Conservation (phyloP, 2,797 vertebrate species). For the Sebastes goodei region DNA sequence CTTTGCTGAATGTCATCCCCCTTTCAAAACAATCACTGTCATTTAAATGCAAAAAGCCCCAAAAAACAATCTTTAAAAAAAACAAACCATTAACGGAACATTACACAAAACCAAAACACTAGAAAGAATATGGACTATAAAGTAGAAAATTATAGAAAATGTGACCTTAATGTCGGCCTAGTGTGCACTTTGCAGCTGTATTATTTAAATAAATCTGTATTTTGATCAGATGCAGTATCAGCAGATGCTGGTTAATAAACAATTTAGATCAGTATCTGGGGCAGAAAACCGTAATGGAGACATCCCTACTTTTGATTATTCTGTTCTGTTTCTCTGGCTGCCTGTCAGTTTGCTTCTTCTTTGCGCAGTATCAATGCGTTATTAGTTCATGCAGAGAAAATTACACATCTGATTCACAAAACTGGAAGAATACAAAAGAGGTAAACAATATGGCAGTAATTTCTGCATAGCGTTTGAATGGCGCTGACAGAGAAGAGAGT, state of each 20-base stretch:
- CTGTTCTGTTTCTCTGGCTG: slow-evolving; percentile 14
- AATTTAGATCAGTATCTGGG: neutral
- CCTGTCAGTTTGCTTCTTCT: slow-evolving; percentile 35
- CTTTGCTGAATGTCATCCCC: no score
- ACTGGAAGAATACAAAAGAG: slow-evolving; percentile 35
- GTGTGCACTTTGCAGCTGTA: neutral
- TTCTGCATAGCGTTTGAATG: slow-evolving; percentile 18
- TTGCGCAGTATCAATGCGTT: slow-evolving; percentile 25
- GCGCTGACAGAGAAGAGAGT: slow-evolving; percentile 29
- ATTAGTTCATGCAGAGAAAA: slow-evolving; percentile 51
- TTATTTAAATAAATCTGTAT: neutral
- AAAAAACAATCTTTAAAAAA: no score
- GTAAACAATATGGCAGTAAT: slow-evolving; percentile 35
- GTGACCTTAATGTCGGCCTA: neutral
- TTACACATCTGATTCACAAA: slow-evolving; percentile 40
- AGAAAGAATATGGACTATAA: neutral
- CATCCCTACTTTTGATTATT: neutral
- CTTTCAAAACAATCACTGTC: no score
- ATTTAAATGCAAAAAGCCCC: no score
- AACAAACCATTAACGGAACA: neutral
- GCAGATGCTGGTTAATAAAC: neutral
- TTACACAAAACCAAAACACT: neutral
- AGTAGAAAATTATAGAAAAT: neutral
- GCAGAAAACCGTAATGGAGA: neutral
- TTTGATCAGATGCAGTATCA: neutral